Conservation (phyloP, 2,888 invertebrate genomes). For the Cyclophora punctaria region DNA sequence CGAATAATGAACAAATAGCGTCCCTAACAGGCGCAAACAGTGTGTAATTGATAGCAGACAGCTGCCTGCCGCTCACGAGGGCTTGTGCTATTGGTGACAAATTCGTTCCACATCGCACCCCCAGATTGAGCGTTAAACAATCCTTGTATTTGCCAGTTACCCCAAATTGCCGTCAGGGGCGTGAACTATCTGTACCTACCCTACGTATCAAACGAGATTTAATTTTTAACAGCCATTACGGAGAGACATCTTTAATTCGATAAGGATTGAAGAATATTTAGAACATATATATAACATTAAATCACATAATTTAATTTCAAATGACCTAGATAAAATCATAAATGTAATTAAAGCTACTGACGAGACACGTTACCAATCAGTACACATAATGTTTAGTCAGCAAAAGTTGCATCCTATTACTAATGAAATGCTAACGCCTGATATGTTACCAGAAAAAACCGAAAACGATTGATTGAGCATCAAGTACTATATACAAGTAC, state of each 20-base stretch:
- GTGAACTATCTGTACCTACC: conserved; percentile 32
- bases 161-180: conserved; percentile 44
- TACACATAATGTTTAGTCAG: no score
- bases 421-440: no score
- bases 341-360: no score
- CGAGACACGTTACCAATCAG: no score
- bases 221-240: conserved; percentile 18
- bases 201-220: conserved; percentile 34
- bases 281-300: no score
- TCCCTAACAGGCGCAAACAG: conserved; percentile 66
- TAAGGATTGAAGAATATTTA: background rate
- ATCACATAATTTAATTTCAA: no score
- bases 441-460: no score
- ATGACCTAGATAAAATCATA: no score
- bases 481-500: conserved; percentile 10
- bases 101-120: conserved; percentile 57
- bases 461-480: no score
- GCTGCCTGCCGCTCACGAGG: conserved; percentile 41
- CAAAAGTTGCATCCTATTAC: no score
- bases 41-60: conserved; percentile 61
- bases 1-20: conserved; percentile 62
- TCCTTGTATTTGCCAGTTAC: conserved; percentile 33
- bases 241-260: conserved; percentile 7
- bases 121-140: conserved; percentile 31
- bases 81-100: conserved; percentile 57